Conservation (phyloP, 2,113 vertebrate genomes). For the Corydoras maculifer region DNA sequence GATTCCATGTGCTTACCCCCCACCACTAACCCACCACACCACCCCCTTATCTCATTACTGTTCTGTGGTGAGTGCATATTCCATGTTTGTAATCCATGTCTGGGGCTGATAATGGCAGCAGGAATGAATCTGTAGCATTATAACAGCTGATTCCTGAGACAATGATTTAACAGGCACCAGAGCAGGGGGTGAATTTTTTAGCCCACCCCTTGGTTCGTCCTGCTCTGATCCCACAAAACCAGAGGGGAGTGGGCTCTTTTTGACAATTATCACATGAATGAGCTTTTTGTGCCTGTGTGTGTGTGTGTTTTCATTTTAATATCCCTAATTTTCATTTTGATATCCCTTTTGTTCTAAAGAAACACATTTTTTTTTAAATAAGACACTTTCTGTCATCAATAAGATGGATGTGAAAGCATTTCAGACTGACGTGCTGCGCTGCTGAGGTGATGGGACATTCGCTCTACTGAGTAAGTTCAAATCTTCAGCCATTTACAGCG, state of each 20-base stretch:
- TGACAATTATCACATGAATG: slow-evolving; percentile 71
- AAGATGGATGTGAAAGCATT: neutral
- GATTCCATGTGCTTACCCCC: slow-evolving; percentile 3
- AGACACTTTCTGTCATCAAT: neutral
- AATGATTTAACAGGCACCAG: slow-evolving; percentile 58
- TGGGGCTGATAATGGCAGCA: slow-evolving; percentile 54
- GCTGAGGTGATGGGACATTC: neutral
- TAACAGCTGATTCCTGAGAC: slow-evolving; percentile 44
- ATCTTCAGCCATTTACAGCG: too few relatives aligned
- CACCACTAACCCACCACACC: neutral
- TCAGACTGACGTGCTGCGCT: neutral
- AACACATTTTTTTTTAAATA: neutral
- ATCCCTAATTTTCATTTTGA: neutral
- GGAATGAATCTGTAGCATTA: slow-evolving; percentile 55
- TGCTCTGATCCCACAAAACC: slow-evolving; percentile 65
- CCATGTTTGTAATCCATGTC: slow-evolving; percentile 46
- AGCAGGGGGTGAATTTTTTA: slow-evolving; percentile 66
- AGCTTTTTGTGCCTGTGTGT: slow-evolving; percentile 46
- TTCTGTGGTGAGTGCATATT: slow-evolving; percentile 31
- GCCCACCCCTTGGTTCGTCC: slow-evolving; percentile 59
- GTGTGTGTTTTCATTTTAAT: slow-evolving; percentile 17
- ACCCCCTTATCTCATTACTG: slow-evolving; percentile 27
- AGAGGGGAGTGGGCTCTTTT: slow-evolving; percentile 58
- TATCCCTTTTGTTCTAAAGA: neutral
- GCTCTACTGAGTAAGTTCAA: neutral